Evolutionary conservation across 2,113 vertebrate species (phyloP), one percentile per base, ranked within the genome.

Genomic region (Ramphastos sulfuratus): DNA sequence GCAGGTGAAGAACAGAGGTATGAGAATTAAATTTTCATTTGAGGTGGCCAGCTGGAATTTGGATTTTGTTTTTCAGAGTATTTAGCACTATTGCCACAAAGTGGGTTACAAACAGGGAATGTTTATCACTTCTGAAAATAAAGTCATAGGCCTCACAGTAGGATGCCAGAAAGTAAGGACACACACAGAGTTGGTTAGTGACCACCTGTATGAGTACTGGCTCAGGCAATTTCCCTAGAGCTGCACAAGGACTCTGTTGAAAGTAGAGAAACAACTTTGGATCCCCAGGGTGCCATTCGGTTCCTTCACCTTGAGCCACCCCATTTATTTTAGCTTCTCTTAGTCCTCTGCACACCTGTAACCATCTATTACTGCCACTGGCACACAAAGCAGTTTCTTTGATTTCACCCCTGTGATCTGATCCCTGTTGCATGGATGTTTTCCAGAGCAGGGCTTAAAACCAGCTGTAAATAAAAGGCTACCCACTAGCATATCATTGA

Each of bases 11-110:
- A 70, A 42, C 27, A 79, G 56, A 85, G 12, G 31, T 60, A 74
- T 3, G 16, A 81, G 12, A 50, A 61, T 87, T 87, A 77, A 33
- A 11, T 89, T 12, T 69, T 35, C 23, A 60, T 60, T 67, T 83
- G 23, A 72, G 4, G 5, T 24, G 37, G 28, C 37, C 42, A 85
- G 18, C 11, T 91, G 76, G 65, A 94, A 90, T 25, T 61, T 61
- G 61, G 44, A n/a, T 81, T 90, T 93, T 30, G 15, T 7, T 78
- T 90, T 92, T 88, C 61, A 83, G 48, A 10, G 12, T 61, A 71
- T 88, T 94, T 88, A 93, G 37, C 44, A 86, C 10, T 20, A 69
- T 81, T 91, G 70, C 54, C 31, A 82, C 56, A 44, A 92, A 93
- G 76, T 65, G 73, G 50, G 13, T 72, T 86, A 58, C 60, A 86